Percentiles rank a stretch among this genome's conserved stretches.
These are phyloP conservation scores for Hololepta plana DNA, from an alignment of 2,888 invertebrate genomes.

Conservation along the genomic window DNA sequence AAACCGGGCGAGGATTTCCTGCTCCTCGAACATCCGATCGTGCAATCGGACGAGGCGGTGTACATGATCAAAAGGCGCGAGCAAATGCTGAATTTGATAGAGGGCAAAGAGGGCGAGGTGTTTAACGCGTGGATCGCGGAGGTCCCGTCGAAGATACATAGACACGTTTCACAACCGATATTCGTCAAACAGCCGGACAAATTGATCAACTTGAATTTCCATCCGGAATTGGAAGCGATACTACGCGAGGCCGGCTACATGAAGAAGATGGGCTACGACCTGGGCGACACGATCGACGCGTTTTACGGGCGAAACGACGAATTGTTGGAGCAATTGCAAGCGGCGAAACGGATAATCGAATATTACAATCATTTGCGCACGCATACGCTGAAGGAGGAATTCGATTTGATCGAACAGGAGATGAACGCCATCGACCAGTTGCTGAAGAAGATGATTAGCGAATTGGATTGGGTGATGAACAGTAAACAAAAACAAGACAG, in stretches of 20 bases:
- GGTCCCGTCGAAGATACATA: constrained; percentile 44
- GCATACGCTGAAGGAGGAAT: constrained; percentile 59
- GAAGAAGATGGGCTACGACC: constrained; percentile 19
- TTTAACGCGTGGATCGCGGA: constrained; percentile 50
- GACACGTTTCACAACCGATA: constrained; percentile 40
- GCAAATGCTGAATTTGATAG: constrained; percentile 47
- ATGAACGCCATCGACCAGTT: constrained; percentile 53
- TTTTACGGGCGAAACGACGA: constrained; percentile 52
- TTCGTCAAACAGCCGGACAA: constrained; percentile 32
- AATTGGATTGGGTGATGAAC: constrained; percentile 56
- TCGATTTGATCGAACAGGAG: constrained; percentile 56
- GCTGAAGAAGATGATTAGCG: constrained; percentile 47
- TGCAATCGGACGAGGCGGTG: constrained; percentile 32
- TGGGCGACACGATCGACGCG: constrained; percentile 38
- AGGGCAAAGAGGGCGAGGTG: constrained; percentile 38
- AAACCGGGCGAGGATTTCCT: constrained; percentile 41
- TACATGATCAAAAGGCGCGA: constrained; percentile 41
- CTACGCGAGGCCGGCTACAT: constrained; percentile 72
- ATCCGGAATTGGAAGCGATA: constrained; percentile 45
- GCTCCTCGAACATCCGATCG: constrained; percentile 44
- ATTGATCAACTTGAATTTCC: constrained; percentile 46
- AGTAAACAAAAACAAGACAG: background rate
- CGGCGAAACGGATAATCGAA: constrained; percentile 38
- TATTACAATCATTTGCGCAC: constrained; percentile 72
- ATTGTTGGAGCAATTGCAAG: constrained; percentile 30